Conservation (phyloP, 2,797 vertebrate genomes). For the Nasua narica region DNA sequence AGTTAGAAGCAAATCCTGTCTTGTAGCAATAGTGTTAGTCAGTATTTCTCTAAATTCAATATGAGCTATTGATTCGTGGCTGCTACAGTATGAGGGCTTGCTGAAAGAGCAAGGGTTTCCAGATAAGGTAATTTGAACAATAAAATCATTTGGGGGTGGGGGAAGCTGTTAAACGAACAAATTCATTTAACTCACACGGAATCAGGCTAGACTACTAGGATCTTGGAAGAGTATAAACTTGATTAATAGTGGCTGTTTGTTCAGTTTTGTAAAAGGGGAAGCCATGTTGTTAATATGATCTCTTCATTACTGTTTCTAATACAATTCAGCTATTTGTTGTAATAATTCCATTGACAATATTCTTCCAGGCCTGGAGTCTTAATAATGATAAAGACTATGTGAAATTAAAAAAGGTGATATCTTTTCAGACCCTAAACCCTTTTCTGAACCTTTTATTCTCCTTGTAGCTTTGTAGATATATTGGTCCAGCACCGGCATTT, state of each 20-base stretch:
- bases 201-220: neutral
- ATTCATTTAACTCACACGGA: neutral
- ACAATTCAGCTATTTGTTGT: neutral
- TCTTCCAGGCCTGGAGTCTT: neutral
- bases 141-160: neutral
- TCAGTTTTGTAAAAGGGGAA: neutral
- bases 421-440: neutral
- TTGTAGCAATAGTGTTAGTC: neutral
- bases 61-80: constrained; percentile 9
- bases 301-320: neutral
- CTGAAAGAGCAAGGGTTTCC: neutral
- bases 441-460: neutral
- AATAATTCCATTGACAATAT: neutral
- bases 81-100: neutral
- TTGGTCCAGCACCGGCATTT: neutral
- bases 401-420: neutral
- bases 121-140: constrained; percentile 44
- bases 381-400: neutral
- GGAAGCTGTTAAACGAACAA: neutral
- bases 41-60: constrained; percentile 23
- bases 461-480: neutral
- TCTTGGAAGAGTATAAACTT: neutral
- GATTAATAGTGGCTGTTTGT: neutral
- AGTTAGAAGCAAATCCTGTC: constrained; percentile 11
- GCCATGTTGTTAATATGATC: neutral